Evolutionary conservation across 1,140 invertebrate species (phyloP), one percentile per base, ranked within the genome.

Genomic region (Trissolcus basalis): DNA sequence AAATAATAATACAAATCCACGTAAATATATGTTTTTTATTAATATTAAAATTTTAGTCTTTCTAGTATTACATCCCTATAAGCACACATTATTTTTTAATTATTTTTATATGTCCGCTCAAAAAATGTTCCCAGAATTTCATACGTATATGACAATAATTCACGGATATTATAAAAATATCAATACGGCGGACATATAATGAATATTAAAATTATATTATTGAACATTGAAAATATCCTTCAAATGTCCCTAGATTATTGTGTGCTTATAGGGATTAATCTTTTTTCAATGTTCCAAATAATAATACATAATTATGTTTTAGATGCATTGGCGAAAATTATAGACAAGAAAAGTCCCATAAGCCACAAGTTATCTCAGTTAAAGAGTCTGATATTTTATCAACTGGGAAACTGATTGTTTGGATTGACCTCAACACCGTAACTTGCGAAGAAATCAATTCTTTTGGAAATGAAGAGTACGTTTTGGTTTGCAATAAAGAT

Each of bases 381-480:
- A 9, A 83, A 9, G 71, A 87, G 8, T 11, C 43, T 2, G 85
- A 90, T 69, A 60, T 91, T 39, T 79, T 91, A 9, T 79, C 86
- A 6, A 85, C 90, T 32, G 81, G 82, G 19, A 92, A 94, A 76
- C 96, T 98, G 86, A 89, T 90, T 9, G 90, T 93, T 19, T 87
- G 92, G 45, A 96, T 99, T 81, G 89, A 91, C 75, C 88, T 99
- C n/a, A 89, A 90, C 36, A 91, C 92, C 36, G 85, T 81, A 13
- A 90, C 90, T 68, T 89, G 92, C 81, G 93, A 93, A 64, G 89
- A 91, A 78, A 82, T 98, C 39, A 94, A 95, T 47, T 92, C 93
- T 14, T 89, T 99, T 56, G 94, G 95, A 41, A 96, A 95, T 11
- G 83, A 86, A 36, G 76, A 88, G 11, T 72, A 83, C 54, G 84